A percentile compares a stretch with the other conserved stretches of the same genome.
Evolutionary conservation across 2,797 vertebrate species (phyloP).

Genomic region (Lagocephalus sceleratus): DNA sequence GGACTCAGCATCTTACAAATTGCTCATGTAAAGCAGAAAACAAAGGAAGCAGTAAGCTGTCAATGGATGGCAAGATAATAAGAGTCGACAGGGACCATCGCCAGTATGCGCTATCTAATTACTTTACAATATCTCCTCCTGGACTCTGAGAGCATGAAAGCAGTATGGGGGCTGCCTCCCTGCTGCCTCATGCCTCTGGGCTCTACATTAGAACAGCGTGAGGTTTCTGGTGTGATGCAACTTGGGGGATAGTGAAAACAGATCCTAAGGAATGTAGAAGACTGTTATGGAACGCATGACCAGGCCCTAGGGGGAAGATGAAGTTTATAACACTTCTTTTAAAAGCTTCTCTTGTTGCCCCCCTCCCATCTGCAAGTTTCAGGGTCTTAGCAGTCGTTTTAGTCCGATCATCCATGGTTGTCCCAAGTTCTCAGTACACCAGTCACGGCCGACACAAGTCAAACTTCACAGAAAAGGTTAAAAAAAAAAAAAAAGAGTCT

Average conservation of each 20-base stretch:
- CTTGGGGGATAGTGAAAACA: constrained; percentile 56
- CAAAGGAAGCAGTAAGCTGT: constrained; percentile 21
- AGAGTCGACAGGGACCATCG: constrained; percentile 32
- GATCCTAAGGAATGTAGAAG: constrained; percentile 16
- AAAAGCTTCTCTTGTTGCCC: constrained; percentile 29
- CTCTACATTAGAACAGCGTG: constrained; percentile 35
- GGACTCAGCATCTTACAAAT: too few species aligned
- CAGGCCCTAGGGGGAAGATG: constrained; percentile 38
- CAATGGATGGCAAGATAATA: constrained; percentile 36
- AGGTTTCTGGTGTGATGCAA: constrained; percentile 31
- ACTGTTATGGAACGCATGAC: too few species aligned
- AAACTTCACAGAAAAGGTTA: too few species aligned
- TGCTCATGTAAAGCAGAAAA: constrained; percentile 11
- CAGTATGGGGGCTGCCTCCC: constrained; percentile 23
- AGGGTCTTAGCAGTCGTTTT: background rate
- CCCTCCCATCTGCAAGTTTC: background rate
- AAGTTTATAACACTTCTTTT: constrained; percentile 38
- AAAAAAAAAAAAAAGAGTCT: too few species aligned
- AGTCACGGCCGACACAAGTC: too few species aligned
- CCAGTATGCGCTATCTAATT: constrained; percentile 46
- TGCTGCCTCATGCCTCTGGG: constrained; percentile 32
- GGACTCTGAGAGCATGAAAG: constrained; percentile 42
- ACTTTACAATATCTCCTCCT: constrained; percentile 35
- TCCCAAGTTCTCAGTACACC: too few species aligned
- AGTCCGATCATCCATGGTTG: background rate